Conservation (phyloP, 2,888 invertebrate species). For the Tetrapedia diversipes region DNA sequence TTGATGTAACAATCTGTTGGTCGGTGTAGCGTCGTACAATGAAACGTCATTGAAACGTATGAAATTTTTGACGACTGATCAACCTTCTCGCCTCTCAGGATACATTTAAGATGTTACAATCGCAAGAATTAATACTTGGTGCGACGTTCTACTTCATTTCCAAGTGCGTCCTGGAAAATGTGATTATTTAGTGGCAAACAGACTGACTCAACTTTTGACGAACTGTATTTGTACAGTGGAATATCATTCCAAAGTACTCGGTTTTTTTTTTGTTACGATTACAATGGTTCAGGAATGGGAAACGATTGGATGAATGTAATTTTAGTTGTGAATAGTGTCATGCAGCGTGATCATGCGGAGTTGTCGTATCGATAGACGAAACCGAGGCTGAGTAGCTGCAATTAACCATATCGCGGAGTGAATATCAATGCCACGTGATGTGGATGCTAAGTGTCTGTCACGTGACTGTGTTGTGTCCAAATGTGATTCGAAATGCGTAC, state of each 20-base stretch:
- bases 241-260: too few species aligned
- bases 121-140: too few species aligned
- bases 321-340: not conserved
- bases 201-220: too few species aligned
- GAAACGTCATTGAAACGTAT: too few species aligned
- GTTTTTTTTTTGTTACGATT: not conserved
- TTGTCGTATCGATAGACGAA: slow-evolving; percentile 11
- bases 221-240: too few species aligned
- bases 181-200: not conserved
- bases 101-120: too few species aligned
- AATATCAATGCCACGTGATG: slow-evolving; percentile 48
- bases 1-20: too few species aligned
- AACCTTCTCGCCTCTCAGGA: too few species aligned
- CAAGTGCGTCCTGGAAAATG: not conserved
- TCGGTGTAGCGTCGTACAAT: too few species aligned
- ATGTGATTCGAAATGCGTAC: not conserved
- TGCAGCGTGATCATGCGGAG: not conserved
- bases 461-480: slow-evolving; percentile 39
- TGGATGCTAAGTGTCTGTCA: slow-evolving; percentile 54
- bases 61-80: too few species aligned
- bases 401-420: slow-evolving; percentile 11
- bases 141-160: not conserved
- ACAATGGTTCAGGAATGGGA: not conserved
- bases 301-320: not conserved
- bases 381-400: not conserved